These are phyloP conservation scores for Eumaeus atala DNA, from an alignment of 1,140 invertebrate species.

Conservation along the genomic window DNA sequence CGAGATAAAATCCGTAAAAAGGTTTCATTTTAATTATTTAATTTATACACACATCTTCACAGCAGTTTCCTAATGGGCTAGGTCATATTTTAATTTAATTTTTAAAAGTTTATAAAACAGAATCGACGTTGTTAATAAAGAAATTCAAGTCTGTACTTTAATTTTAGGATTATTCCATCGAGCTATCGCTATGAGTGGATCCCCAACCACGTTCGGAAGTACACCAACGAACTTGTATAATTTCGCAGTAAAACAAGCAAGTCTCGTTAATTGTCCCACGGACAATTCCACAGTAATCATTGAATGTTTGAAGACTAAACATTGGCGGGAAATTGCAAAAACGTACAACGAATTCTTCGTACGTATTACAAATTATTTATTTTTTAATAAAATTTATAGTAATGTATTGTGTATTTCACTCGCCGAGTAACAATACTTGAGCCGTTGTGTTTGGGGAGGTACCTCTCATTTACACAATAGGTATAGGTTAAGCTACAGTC, in stretches of 20 bases:
- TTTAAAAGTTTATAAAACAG: too few species aligned
- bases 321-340: constrained; percentile 67
- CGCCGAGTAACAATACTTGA: too few species aligned
- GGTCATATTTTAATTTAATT: too few species aligned
- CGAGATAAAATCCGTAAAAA: too few species aligned
- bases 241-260: constrained; percentile 79
- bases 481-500: too few species aligned
- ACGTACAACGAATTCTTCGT: constrained; percentile 28
- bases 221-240: constrained; percentile 75
- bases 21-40: too few species aligned
- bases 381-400: neutral
- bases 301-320: constrained; percentile 76
- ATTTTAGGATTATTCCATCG: constrained; percentile 78
- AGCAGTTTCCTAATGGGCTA: too few species aligned
- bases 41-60: too few species aligned
- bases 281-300: constrained; percentile 74
- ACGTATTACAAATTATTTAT: neutral
- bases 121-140: too few species aligned
- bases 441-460: too few species aligned
- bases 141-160: neutral
- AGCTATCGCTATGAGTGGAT: constrained; percentile 79
- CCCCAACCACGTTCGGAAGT: constrained; percentile 59
- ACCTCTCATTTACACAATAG: too few species aligned
- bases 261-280: constrained; percentile 78
- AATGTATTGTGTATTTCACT: too few species aligned